Percentiles rank a stretch among this genome's conserved stretches.
phyloP scores from a whole-genome alignment of 2,888 invertebrate species.

The Lochmaea capreae region DNA sequence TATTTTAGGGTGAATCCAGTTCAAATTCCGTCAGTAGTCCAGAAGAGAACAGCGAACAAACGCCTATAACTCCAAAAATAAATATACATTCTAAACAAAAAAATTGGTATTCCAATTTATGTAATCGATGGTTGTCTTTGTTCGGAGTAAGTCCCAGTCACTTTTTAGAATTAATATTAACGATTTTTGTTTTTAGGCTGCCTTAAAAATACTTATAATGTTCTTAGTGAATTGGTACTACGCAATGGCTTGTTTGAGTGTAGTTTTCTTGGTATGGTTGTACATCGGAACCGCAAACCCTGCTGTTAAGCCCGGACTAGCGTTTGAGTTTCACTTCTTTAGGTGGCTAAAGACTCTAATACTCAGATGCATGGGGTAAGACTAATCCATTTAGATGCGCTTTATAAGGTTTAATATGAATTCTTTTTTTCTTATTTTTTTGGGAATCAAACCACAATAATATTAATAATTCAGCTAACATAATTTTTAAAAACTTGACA shows the following conservation, averaged over 20 bases:
- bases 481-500: too few relatives aligned
- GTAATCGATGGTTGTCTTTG: conserved; percentile 94
- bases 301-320: conserved; percentile 92
- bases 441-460: too few relatives aligned
- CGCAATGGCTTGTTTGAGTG: conserved; percentile 84
- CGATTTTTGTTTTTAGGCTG: conserved; percentile 71
- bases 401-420: background rate
- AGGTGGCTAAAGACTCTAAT: conserved; percentile 81
- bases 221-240: conserved; percentile 94
- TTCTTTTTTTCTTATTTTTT: too few relatives aligned
- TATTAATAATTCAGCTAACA: too few relatives aligned
- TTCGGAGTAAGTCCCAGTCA: conserved; percentile 75
- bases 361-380: conserved; percentile 82
- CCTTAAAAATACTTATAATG: conserved; percentile 89
- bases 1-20: conserved; percentile 60
- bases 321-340: conserved; percentile 84
- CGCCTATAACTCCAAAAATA: conserved; percentile 71
- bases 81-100: conserved; percentile 90
- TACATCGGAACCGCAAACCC: conserved; percentile 97
- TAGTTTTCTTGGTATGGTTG: conserved; percentile 88
- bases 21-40: conserved; percentile 60
- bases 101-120: conserved; percentile 94
- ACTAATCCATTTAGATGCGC: conserved; percentile 26
- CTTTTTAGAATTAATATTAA: background rate
- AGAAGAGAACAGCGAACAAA: conserved; percentile 62